Percentiles rank a stretch among this genome's conserved stretches.
Conservation (phyloP, 2,888 invertebrate genomes). For the Drosophila sordidapex region DNA sequence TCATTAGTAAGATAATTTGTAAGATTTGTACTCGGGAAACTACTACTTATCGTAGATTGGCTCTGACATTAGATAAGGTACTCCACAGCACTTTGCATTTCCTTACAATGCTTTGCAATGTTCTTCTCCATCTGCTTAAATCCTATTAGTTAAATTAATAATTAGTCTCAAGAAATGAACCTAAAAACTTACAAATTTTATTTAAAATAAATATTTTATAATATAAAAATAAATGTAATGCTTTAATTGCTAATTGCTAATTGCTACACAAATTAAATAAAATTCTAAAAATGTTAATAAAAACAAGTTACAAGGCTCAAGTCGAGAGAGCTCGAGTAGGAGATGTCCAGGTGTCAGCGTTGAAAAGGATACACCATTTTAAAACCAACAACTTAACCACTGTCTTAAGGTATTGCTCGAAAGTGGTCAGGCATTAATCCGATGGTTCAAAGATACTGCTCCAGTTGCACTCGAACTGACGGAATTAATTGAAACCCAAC, state of each 20-base stretch:
- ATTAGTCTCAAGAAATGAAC: neutral
- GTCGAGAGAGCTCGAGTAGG: neutral
- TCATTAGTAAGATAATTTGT: neutral
- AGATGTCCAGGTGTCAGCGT: neutral
- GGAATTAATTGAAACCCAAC: conserved; percentile 59
- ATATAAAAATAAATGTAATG: too few relatives aligned
- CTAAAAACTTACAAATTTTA: neutral
- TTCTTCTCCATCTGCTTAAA: neutral
- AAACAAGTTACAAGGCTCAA: neutral
- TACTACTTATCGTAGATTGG: neutral
- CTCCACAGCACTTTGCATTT: neutral
- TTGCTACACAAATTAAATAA: neutral
- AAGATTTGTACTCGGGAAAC: neutral
- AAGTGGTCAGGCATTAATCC: neutral
- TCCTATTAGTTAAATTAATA: neutral
- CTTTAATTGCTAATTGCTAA: too few relatives aligned
- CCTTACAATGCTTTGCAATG: neutral
- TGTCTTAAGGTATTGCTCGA: neutral
- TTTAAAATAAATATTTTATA: neutral
- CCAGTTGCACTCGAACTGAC: conserved; percentile 17
- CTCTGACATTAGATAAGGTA: neutral
- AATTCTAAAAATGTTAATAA: neutral
- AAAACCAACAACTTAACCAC: neutral
- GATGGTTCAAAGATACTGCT: neutral
- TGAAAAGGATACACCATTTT: neutral